phyloP scores from a whole-genome alignment of 2,888 invertebrate species.

The Pristionchus exspectatus region DNA sequence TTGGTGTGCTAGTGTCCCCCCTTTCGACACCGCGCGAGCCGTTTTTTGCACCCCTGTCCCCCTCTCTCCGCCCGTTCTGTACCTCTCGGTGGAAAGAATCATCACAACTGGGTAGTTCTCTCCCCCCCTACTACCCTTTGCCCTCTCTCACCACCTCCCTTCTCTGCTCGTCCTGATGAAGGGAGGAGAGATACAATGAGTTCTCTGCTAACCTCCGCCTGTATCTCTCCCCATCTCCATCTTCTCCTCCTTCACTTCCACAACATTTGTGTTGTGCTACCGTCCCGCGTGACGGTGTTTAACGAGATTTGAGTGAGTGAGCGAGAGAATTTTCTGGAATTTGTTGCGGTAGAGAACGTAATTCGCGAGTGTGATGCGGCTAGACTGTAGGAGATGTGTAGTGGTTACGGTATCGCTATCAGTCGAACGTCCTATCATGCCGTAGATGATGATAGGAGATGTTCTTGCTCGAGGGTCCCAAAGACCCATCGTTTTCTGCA shows the following conservation, averaged over 20 bases:
- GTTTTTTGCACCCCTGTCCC: conserved; percentile 11
- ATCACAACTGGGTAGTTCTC: conserved; percentile 18
- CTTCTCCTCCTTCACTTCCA: conserved; percentile 14
- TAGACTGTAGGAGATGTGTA: not conserved
- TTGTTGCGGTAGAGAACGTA: conserved; percentile 31
- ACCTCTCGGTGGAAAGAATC: conserved; percentile 29
- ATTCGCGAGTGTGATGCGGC: not conserved
- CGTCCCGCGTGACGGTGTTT: conserved; percentile 46
- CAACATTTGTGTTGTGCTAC: conserved; percentile 27
- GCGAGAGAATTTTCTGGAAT: conserved; percentile 41
- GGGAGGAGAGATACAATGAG: not conserved
- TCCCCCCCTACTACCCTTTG: not conserved
- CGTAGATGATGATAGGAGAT: not conserved
- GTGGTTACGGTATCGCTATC: not conserved
- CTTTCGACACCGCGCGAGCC: not conserved
- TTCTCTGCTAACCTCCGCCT: conserved; percentile 21
- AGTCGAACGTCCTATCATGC: not conserved
- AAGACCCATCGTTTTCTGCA: not conserved
- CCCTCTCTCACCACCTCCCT: not conserved
- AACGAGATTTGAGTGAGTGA: conserved; percentile 42
- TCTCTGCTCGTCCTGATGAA: not conserved
- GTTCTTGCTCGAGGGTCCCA: not conserved
- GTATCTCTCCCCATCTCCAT: not conserved
- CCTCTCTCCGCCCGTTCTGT: conserved; percentile 6
- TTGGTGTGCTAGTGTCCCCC: conserved; percentile 18